A percentile compares a stretch with the other conserved stretches of the same genome.
phyloP scores from a whole-genome alignment of 2,888 invertebrate species.

The Pterostichus niger region DNA sequence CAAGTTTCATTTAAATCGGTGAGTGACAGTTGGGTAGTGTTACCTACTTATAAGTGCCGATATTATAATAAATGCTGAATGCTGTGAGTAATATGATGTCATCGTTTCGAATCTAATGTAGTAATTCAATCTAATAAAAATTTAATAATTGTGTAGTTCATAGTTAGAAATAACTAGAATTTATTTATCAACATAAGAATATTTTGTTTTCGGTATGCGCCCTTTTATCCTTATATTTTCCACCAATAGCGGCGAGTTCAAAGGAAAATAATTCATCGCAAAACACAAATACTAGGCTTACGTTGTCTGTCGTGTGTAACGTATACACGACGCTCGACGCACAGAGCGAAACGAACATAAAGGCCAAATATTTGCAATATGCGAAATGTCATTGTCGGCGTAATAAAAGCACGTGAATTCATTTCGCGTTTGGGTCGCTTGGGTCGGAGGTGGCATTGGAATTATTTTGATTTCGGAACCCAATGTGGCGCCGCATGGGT shows the following conservation, averaged over 20 bases:
- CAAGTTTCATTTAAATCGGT: too few relatives aligned
- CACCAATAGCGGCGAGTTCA: not conserved
- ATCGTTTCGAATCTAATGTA: too few relatives aligned
- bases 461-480: slow-evolving; percentile 38
- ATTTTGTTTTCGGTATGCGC: too few relatives aligned
- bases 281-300: slow-evolving; percentile 15
- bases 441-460: slow-evolving; percentile 11
- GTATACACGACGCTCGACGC: not conserved
- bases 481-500: not conserved
- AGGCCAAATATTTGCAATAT: slow-evolving; percentile 40
- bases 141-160: too few relatives aligned
- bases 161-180: too few relatives aligned
- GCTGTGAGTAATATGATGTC: too few relatives aligned
- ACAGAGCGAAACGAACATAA: slow-evolving; percentile 21
- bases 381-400: not conserved
- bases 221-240: too few relatives aligned
- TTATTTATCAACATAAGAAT: too few relatives aligned
- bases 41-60: too few relatives aligned
- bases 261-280: slow-evolving; percentile 31
- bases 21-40: too few relatives aligned
- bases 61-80: too few relatives aligned
- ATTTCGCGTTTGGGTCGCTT: slow-evolving; percentile 9
- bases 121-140: too few relatives aligned
- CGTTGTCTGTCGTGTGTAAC: slow-evolving; percentile 12
- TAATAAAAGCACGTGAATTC: slow-evolving; percentile 37